Evolutionary conservation across 2,113 vertebrate genomes (phyloP).

Genomic region (Ophiodon elongatus): DNA sequence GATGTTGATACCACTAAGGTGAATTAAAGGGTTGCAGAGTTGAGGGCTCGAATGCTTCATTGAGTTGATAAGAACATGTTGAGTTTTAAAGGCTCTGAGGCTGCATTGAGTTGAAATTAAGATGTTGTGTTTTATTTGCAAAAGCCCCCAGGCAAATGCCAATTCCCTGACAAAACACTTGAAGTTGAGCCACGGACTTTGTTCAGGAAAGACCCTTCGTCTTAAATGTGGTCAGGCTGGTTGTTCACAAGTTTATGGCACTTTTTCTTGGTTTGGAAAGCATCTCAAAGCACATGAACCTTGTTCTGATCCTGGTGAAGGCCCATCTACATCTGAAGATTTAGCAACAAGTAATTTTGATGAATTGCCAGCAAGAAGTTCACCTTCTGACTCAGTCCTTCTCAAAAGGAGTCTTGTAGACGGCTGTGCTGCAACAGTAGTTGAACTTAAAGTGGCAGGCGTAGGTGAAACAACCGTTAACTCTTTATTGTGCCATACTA

Average conservation of each 20-base stretch:
- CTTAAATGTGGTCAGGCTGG: background rate
- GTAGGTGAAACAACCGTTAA: conserved; percentile 25
- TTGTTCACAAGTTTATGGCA: conserved; percentile 9
- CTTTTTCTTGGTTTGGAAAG: conserved; percentile 11
- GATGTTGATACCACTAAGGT: background rate
- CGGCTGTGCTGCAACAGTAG: conserved; percentile 37
- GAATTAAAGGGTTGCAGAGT: background rate
- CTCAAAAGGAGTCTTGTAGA: conserved; percentile 23
- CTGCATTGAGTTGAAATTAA: too few species aligned
- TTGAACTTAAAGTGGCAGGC: conserved; percentile 44
- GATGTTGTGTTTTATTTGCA: conserved; percentile 3
- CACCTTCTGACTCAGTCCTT: conserved; percentile 12
- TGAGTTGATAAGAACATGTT: too few species aligned
- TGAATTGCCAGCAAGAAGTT: background rate
- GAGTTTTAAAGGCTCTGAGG: too few species aligned
- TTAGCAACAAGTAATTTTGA: background rate
- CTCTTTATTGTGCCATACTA: too few species aligned
- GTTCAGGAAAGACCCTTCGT: background rate
- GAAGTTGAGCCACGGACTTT: background rate
- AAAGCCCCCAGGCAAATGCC: background rate
- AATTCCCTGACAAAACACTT: conserved; percentile 11
- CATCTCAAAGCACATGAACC: background rate
- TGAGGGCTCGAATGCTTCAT: background rate
- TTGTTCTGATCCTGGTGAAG: conserved; percentile 9
- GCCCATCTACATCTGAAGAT: background rate